Evolutionary conservation across 2,888 invertebrate genomes (phyloP).

Genomic region (Prosopocoilus inquinatus): DNA sequence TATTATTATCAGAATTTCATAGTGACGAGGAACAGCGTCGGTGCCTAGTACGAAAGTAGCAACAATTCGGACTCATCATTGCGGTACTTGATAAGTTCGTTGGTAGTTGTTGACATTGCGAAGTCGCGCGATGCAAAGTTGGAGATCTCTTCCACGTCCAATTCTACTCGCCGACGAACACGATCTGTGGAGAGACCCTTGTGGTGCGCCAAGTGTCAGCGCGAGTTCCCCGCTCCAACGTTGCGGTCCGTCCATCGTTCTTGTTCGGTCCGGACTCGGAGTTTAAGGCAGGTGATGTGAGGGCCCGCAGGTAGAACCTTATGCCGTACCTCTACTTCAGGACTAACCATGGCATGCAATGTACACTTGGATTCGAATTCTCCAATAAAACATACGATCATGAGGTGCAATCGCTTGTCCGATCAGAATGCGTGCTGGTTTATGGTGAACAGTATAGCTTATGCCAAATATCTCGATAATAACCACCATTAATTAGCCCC

Average conservation of each 20-base stretch:
- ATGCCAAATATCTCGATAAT: conserved; percentile 40
- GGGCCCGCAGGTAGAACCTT: conserved; percentile 31
- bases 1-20: no score
- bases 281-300: conserved; percentile 32
- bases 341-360: conserved; percentile 25
- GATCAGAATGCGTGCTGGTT: conserved; percentile 34
- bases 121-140: conserved; percentile 5
- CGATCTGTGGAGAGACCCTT: conserved; percentile 27
- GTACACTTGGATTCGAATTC: conserved; percentile 28
- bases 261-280: conserved; percentile 23
- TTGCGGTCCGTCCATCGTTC: conserved; percentile 18
- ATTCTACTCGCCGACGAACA: conserved; percentile 13
- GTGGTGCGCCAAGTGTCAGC: conserved; percentile 29
- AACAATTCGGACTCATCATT: no score
- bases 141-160: conserved; percentile 14
- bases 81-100: no score
- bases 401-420: conserved; percentile 29
- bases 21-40: no score
- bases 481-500: conserved; percentile 39
- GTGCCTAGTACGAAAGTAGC: no score
- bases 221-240: conserved; percentile 25
- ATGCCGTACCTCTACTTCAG: conserved; percentile 14
- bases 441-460: conserved; percentile 31
- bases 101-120: conserved; percentile 15
- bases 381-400: conserved; percentile 31